Base-by-base conservation (phyloP, 2,113 vertebrate genomes). In the Ptychochromis oligacanthus region DNA sequence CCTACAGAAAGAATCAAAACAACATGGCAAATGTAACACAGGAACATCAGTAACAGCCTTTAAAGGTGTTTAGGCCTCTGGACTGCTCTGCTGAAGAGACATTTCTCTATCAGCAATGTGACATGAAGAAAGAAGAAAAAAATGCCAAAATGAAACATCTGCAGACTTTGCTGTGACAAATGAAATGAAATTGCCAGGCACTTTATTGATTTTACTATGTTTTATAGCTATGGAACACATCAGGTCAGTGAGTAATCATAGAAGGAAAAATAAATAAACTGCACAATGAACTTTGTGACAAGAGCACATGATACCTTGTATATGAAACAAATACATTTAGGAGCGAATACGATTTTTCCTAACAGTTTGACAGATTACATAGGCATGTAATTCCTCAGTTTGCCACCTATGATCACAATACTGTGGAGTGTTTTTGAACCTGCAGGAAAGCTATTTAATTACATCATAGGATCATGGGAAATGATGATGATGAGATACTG, bases 381-480 rank as follows among this genome's bases (percentile, higher is more conserved):
- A 49, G 18, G 31, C 18, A 52, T 13, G 11, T 59, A 17, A 28
- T 40, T 28, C 40, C 64, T 20, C 15, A 46, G 15, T 70, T 70
- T 70, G 15, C 24, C 49, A 18, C 65, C 43, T 52, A 20, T 49
- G 3, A 49, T 70, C 24, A 70, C 5, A 46, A 26, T 28, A 4
- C 26, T n/a, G 59, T 20, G 8, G 7, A 18, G 20, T 22, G 7
- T 11, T 52, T 79, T 26, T 65, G 11, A 81, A 22, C 4, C 4
- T 22, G 26, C 77, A 60, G 67, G 18, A 67, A 18, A 40, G 60
- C 10, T 36, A 28, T 82, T 79, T 54, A 75, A 82, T 84, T 28
- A 65, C 62, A 75, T 77, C 28, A 52, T 28, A 5, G 5, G 52
- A 84, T 85, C 80, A 61, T 43, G 74, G 80, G 43, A 83, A 72